These are phyloP conservation scores for Pelecanus crispus DNA, from an alignment of 2,113 vertebrate genomes.

Conservation along the genomic window DNA sequence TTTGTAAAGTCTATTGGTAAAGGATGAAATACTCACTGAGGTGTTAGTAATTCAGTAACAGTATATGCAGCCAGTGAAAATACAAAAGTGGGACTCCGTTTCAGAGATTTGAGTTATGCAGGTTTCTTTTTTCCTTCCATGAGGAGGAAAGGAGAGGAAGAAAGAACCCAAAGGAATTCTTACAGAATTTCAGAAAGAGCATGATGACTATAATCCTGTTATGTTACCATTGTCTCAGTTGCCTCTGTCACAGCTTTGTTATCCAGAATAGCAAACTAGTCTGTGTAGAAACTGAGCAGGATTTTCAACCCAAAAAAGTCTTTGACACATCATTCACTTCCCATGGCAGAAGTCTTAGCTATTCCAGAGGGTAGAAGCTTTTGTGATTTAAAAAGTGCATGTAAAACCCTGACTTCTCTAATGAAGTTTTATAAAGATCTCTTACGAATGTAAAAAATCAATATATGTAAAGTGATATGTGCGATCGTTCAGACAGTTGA, in stretches of 20 bases:
- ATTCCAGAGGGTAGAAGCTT: not conserved
- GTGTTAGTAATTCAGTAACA: not conserved
- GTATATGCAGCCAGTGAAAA: not conserved
- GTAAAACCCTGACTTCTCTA: not conserved
- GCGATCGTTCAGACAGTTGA: not conserved
- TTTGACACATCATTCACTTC: not conserved
- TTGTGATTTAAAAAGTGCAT: not conserved
- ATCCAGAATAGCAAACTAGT: not conserved
- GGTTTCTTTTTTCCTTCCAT: not conserved
- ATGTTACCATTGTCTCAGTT: not conserved
- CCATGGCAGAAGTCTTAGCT: not conserved
- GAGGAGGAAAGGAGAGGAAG: not conserved
- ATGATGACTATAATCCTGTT: not conserved
- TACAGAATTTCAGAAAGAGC: not conserved
- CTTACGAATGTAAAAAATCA: not conserved
- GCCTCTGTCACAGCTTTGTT: not conserved
- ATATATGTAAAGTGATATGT: not conserved
- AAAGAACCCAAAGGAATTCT: not conserved
- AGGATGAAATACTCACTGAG: not conserved
- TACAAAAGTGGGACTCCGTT: not conserved
- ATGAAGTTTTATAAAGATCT: not conserved
- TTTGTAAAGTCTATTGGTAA: not conserved
- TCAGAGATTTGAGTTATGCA: not conserved
- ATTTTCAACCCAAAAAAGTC: not conserved
- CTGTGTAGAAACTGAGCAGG: not conserved